Evolutionary conservation across 2,888 invertebrate species (phyloP), one percentile per base, ranked within the genome.

Genomic region (Mylabris sibirica): DNA sequence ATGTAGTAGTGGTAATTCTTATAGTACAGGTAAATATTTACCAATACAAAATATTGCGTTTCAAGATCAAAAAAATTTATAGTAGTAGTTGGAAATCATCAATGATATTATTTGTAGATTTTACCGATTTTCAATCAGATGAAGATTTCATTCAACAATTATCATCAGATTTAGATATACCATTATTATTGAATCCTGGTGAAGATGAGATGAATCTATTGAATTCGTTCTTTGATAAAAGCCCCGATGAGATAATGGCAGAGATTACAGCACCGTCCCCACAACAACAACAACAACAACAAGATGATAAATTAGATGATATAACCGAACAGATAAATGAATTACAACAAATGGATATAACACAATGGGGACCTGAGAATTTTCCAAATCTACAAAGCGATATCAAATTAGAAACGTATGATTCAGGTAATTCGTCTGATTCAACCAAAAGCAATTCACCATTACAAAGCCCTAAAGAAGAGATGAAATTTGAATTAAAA

Each of bases 81-180:
- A n/a, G n/a, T n/a, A n/a, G n/a, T n/a, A 14, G n/a, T 4, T 35
- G 35, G 35, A 35, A 35, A 12, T 35, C 11, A 41, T 14, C 11
- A 41, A 41, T n/a, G 4, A n/a, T 9, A 41, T 59, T 67, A 11
- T 35, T 35, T 35, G 35, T 69, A 81, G 82, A 82, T 75, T 80
- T 75, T 68, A 76, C 80, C 59, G 83, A 84, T 69, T 68, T 78
- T 35, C 78, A 78, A 17, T 80, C 82, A 9, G 83, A 84, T 68
- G 85, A 84, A 72, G 84, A 85, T 72, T 84, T 84, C 66, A 72
- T 84, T 35, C 81, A 84, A 66, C 83, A 84, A 69, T 68, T 84
- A 38, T 83, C 84, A 30, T 78, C 81, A 9, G 82, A 82, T 70
- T 76, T 85, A 67, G 83, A 84, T 73, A 84, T 85, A 65, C 85